A percentile compares a stretch with the other conserved stretches of the same genome.
These are phyloP conservation scores for Cordylochernes scorpioides DNA, from an alignment of 2,888 invertebrate species.

Conservation along the genomic window DNA sequence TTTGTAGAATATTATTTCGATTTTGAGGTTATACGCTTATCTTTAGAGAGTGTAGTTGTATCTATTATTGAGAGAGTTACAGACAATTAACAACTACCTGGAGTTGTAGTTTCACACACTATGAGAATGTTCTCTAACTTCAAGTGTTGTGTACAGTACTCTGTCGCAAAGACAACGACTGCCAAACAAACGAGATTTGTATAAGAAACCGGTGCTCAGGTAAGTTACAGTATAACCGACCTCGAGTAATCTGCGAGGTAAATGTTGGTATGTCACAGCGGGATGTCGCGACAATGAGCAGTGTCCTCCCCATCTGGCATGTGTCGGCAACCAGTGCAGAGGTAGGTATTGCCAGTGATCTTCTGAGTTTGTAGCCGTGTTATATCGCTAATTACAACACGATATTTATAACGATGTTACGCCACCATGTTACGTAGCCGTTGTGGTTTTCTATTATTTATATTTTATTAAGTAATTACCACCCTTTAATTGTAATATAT, in stretches of 20 bases:
- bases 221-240: conserved; percentile 1
- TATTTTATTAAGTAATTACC: no score
- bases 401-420: no score
- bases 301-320: conserved; percentile 46
- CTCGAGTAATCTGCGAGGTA: no score
- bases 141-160: conserved; percentile 6
- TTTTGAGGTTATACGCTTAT: no score
- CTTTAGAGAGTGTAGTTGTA: background rate
- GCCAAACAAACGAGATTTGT: conserved; percentile 26
- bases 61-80: background rate
- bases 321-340: conserved; percentile 56
- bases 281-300: conserved; percentile 54
- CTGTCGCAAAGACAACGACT: conserved; percentile 14
- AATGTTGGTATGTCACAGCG: conserved; percentile 5
- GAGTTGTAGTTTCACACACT: background rate
- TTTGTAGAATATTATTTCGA: no score
- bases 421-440: no score
- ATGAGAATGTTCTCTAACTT: background rate
- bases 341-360: conserved; percentile 11
- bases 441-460: no score
- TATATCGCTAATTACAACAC: no score
- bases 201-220: conserved; percentile 40
- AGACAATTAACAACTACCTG: background rate
- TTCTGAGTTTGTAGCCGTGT: no score
- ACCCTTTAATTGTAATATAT: no score